Evolutionary conservation across 2,888 invertebrate genomes (phyloP).

Genomic region (Mythimna albipuncta): DNA sequence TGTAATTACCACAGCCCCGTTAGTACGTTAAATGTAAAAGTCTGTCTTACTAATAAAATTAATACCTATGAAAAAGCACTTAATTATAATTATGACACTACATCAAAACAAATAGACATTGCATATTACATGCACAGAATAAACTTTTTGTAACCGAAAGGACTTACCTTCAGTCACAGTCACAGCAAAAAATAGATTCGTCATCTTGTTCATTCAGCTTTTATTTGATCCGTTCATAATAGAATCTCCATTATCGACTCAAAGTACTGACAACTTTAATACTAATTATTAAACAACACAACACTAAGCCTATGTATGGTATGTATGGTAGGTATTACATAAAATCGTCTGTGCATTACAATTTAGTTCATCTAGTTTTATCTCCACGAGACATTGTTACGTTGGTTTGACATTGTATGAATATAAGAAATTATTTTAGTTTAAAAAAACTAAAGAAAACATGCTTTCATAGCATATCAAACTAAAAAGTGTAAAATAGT

Average conservation of each 20-base stretch:
- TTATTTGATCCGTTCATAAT: background rate
- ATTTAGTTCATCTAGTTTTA: background rate
- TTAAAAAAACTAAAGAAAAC: too few relatives aligned
- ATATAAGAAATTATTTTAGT: too few relatives aligned
- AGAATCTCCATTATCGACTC: background rate
- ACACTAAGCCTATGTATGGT: too few relatives aligned
- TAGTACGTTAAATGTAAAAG: conserved; percentile 30
- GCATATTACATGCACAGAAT: background rate
- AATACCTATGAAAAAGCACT: conserved; percentile 21
- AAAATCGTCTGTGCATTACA: background rate
- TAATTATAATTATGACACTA: conserved; percentile 36
- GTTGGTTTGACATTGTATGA: background rate
- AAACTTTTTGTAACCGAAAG: background rate
- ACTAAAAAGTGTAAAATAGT: too few relatives aligned
- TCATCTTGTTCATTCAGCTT: background rate
- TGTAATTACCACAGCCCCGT: conserved; percentile 13
- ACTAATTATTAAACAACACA: too few relatives aligned
- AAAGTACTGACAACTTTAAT: too few relatives aligned
- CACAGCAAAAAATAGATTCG: background rate
- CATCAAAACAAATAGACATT: background rate
- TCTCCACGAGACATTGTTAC: background rate
- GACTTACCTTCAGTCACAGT: background rate
- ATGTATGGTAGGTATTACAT: too few relatives aligned
- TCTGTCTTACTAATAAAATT: conserved; percentile 7
- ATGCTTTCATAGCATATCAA: too few relatives aligned